A percentile compares a stretch with the other conserved stretches of the same genome.
Conservation (phyloP, 2,113 vertebrate species). For the Podarcis muralis region DNA sequence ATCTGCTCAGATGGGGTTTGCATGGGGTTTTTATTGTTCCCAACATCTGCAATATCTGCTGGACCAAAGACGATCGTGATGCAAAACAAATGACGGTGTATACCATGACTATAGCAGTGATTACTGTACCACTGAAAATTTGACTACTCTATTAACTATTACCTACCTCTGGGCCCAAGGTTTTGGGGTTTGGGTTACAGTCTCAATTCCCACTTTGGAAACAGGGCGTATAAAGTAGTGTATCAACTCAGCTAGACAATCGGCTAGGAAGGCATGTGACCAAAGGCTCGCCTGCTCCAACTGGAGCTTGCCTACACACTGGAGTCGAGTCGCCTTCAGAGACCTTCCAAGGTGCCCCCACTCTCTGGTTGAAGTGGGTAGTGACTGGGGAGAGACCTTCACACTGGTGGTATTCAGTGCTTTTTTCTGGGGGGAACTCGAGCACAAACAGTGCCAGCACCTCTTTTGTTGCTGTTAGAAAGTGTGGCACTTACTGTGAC, state of each 20-base stretch:
- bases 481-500: too few species aligned
- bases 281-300: background rate
- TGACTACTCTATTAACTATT: too few species aligned
- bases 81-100: background rate
- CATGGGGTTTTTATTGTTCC: background rate
- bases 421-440: too few species aligned
- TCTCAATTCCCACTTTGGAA: background rate
- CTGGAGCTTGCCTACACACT: background rate
- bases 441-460: too few species aligned
- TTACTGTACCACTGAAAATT: background rate
- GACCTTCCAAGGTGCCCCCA: background rate
- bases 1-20: background rate
- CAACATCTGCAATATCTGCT: background rate
- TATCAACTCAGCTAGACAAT: background rate
- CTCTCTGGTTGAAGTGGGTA: background rate
- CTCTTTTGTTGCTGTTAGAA: too few species aligned
- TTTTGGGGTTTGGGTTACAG: background rate
- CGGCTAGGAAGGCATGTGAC: background rate
- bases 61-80: background rate
- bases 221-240: too few species aligned
- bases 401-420: too few species aligned
- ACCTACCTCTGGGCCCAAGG: too few species aligned
- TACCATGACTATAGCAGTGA: background rate
- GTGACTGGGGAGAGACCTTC: background rate
- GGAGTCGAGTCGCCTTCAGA: background rate